A percentile compares a stretch with the other conserved stretches of the same genome.
Conservation (phyloP, 1,140 invertebrate genomes). For the Papilio polytes region DNA sequence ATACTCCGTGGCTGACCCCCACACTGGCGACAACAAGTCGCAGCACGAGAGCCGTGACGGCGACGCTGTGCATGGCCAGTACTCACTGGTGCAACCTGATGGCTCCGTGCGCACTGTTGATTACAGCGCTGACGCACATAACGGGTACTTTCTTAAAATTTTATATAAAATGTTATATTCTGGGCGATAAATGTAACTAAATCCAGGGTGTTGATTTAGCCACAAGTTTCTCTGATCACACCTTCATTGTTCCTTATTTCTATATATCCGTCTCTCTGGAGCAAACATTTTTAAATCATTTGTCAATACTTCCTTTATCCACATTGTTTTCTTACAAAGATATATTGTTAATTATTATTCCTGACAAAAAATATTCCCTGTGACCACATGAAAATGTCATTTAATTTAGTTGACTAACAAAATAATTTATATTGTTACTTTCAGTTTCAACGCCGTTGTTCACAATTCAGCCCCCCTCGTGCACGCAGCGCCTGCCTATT, state of each 20-base stretch:
- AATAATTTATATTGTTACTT: conserved; percentile 34
- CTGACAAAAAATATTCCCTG: too few species aligned
- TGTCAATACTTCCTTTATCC: background rate
- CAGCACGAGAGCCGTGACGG: conserved; percentile 80
- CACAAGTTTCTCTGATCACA: background rate
- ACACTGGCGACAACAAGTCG: conserved; percentile 79
- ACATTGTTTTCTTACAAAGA: background rate
- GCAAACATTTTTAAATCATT: background rate
- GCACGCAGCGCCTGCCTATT: conserved; percentile 53
- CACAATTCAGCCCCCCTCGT: conserved; percentile 78
- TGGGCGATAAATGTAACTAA: too few species aligned
- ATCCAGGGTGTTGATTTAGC: background rate
- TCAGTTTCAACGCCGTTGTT: conserved; percentile 82
- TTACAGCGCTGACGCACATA: conserved; percentile 83
- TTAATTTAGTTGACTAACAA: background rate
- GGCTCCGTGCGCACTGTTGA: conserved; percentile 83
- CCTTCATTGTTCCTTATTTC: background rate
- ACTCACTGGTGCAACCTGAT: conserved; percentile 83
- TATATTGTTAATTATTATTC: too few species aligned
- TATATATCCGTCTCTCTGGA: background rate
- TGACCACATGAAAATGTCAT: too few species aligned
- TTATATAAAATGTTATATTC: background rate
- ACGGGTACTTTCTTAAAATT: conserved; percentile 62
- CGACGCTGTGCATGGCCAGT: conserved; percentile 79
- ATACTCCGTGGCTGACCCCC: conserved; percentile 79